Percentiles rank a stretch among this genome's conserved stretches.
These are phyloP conservation scores for Carapus acus DNA, from an alignment of 2,797 vertebrate species.

Conservation along the genomic window DNA sequence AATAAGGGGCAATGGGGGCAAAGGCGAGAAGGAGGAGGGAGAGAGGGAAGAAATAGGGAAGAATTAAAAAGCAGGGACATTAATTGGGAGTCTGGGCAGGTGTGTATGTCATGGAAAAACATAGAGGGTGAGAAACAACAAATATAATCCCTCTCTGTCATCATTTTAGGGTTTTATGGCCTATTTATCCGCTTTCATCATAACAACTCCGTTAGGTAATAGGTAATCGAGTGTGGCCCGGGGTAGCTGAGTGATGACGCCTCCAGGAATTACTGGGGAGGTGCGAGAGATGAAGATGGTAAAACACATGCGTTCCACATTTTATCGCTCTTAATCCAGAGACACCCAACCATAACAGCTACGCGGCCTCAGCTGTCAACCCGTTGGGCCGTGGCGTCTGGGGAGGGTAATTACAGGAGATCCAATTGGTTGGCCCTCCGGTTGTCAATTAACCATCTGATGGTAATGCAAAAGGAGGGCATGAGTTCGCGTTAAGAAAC, in stretches of 20 bases:
- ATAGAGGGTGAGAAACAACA: constrained; percentile 36
- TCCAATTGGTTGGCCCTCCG: constrained; percentile 51
- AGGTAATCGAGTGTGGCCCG: constrained; percentile 48
- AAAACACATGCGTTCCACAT: constrained; percentile 38
- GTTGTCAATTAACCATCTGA: constrained; percentile 62
- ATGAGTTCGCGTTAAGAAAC: constrained; percentile 42
- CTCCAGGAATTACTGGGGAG: constrained; percentile 43
- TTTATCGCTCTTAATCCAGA: constrained; percentile 62
- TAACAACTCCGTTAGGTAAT: constrained; percentile 41
- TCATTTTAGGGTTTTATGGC: constrained; percentile 54
- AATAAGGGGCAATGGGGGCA: constrained; percentile 35
- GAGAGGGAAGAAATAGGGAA: constrained; percentile 13
- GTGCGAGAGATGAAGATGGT: constrained; percentile 17
- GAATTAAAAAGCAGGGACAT: constrained; percentile 19
- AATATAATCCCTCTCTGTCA: constrained; percentile 46
- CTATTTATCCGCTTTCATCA: constrained; percentile 54
- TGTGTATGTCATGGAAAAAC: constrained; percentile 21
- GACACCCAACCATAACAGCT: constrained; percentile 53
- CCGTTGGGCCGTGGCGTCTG: constrained; percentile 44
- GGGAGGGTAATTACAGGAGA: constrained; percentile 63
- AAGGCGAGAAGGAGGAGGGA: background rate
- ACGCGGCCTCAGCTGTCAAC: constrained; percentile 48
- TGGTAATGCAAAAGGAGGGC: constrained; percentile 36
- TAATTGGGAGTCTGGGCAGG: background rate
- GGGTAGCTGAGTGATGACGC: constrained; percentile 30